phyloP scores from a whole-genome alignment of 2,888 invertebrate genomes.

The Pterobdella sp. region DNA sequence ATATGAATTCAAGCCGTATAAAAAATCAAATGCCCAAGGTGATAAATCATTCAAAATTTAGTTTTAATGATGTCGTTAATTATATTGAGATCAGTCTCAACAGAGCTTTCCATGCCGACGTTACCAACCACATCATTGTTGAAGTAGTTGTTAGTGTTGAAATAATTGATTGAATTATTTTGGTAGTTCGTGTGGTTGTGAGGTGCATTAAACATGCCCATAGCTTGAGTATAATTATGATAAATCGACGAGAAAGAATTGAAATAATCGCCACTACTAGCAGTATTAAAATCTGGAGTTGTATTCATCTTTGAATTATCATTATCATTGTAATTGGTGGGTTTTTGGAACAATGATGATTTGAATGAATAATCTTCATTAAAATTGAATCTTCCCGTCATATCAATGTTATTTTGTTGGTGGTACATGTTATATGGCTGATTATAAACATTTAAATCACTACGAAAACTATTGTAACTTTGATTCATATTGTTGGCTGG shows the following conservation, averaged over 20 bases:
- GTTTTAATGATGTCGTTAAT: slow-evolving; percentile 11
- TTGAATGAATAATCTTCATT: not conserved
- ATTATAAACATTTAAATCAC: too few relatives aligned
- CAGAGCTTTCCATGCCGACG: not conserved
- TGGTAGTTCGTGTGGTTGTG: not conserved
- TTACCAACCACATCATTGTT: not conserved
- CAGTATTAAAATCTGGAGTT: too few relatives aligned
- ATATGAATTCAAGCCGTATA: too few relatives aligned
- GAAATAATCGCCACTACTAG: not conserved
- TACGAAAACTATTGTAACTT: too few relatives aligned
- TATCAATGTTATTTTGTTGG: too few relatives aligned
- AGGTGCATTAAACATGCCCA: not conserved
- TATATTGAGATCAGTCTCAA: not conserved
- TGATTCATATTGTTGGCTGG: too few relatives aligned
- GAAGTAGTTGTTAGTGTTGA: not conserved
- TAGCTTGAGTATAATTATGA: slow-evolving; percentile 8
- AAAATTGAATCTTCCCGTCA: too few relatives aligned
- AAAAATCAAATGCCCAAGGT: too few relatives aligned
- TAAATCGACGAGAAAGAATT: not conserved
- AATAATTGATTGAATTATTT: not conserved
- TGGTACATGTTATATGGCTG: too few relatives aligned
- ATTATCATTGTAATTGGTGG: not conserved
- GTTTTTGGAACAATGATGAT: too few relatives aligned
- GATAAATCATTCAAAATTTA: not conserved
- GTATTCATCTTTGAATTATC: too few relatives aligned